Base-by-base conservation (phyloP, 2,797 vertebrate genomes). In the Sus cebifrons region DNA sequence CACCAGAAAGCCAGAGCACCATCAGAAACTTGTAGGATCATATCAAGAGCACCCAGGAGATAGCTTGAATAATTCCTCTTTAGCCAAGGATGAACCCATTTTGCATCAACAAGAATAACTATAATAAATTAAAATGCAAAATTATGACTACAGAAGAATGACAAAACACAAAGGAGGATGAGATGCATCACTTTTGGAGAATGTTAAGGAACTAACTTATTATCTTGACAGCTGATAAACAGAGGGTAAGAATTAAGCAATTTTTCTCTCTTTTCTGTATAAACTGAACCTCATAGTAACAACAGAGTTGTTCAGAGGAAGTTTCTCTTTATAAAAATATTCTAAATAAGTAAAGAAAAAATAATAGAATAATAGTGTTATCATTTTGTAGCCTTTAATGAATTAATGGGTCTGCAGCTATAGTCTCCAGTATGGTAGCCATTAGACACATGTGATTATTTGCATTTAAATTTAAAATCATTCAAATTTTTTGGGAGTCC, bases 301-400 rank as follows among this genome's bases (percentile, higher is more conserved):
- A 94, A 78, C 9, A 40, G 4, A 65, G 14, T 20, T 68, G 56
- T 75, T 58, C 70, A 89, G 27, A 62, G 23, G 12, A 90, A 71
- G 17, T 77, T 71, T 94, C 62, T 90, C n/a, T 52, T 90, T 93
- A 70, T 65, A 73, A 95, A 96, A 91, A 67, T 44, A 73, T 71
- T 40, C 4, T 6, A 62, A 65, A 49, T 70, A 70, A 12, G 23
- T 17, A 68, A 89, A 77, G 8, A 32, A 86, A 91, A 77, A 90
- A 54, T 52, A 32, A 70, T 27, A 52, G 44, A 96, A 68, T 56
- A 85, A 93, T n/a, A 75, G 4, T 2, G 54, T 17, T 71, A 62
- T 62, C 15, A 20, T 68, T 62, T 54, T 29, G 5, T 49, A 84
- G n/a, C 20, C 68, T 82, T 36, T 92, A 60, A 84, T 73, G 68